These are phyloP conservation scores for Agrotis puta DNA, from an alignment of 2,888 invertebrate genomes.

Conservation along the genomic window DNA sequence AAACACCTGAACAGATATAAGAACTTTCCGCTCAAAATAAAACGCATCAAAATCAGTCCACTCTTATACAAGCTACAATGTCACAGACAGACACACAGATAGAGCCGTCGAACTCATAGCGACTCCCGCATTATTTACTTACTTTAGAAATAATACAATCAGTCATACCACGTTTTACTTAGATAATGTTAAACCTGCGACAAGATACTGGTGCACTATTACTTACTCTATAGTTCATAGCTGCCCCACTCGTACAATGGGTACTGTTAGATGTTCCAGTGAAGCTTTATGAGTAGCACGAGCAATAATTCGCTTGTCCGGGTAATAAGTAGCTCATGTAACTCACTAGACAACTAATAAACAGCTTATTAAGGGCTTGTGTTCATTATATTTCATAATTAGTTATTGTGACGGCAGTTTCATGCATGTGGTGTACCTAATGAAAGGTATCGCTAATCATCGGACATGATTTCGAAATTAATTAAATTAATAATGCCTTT, in stretches of 20 bases:
- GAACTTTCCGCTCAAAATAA: no score
- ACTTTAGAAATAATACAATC: not conserved
- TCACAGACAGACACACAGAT: no score
- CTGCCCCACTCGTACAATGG: constrained; percentile 10
- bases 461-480: constrained; percentile 6
- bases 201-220: constrained; percentile 12
- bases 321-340: constrained; percentile 41
- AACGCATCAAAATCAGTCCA: no score
- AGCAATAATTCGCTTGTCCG: constrained; percentile 7
- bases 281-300: constrained; percentile 19
- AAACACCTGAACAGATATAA: no score
- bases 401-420: constrained; percentile 20
- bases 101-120: no score
- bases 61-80: no score
- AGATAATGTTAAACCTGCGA: not conserved
- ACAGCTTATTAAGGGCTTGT: constrained; percentile 17
- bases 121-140: not conserved
- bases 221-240: no score
- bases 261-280: constrained; percentile 19
- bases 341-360: constrained; percentile 12
- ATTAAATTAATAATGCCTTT: not conserved
- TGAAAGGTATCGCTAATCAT: constrained; percentile 28
- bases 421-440: not conserved
- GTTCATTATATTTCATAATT: constrained; percentile 37
- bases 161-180: not conserved